phyloP scores from a whole-genome alignment of 2,797 vertebrate species.

The Oreortyx pictus region DNA sequence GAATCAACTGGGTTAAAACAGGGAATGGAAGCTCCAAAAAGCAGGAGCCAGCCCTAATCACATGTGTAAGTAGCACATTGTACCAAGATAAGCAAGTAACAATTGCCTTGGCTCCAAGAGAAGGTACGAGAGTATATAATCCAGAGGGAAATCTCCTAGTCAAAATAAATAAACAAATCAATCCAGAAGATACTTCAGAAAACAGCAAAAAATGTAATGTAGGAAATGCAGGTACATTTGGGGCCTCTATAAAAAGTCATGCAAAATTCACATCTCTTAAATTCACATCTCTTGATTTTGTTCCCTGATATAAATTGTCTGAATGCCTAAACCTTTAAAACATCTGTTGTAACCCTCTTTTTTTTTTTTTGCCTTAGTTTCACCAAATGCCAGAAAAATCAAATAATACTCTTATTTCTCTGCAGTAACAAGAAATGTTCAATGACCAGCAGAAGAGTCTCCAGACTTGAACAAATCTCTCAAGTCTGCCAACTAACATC shows the following conservation, averaged over 20 bases:
- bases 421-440: background rate
- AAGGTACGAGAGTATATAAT: background rate
- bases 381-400: background rate
- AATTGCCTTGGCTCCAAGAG: background rate
- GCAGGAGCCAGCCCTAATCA: background rate
- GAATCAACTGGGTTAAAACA: background rate
- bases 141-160: background rate
- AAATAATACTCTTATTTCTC: background rate
- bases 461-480: background rate
- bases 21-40: background rate
- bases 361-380: background rate
- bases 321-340: background rate
- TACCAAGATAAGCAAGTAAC: background rate
- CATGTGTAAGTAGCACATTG: fast-evolving
- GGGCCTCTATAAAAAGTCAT: background rate
- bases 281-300: background rate
- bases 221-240: background rate
- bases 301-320: background rate
- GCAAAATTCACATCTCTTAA: background rate
- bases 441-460: background rate
- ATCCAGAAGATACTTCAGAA: background rate
- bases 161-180: no score
- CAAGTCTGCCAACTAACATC: background rate
- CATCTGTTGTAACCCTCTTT: fast-evolving
- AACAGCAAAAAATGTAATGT: background rate